Evolutionary conservation across 2,888 invertebrate species (phyloP), one percentile per base, ranked within the genome.

Genomic region (Camptogramma bilineatum): DNA sequence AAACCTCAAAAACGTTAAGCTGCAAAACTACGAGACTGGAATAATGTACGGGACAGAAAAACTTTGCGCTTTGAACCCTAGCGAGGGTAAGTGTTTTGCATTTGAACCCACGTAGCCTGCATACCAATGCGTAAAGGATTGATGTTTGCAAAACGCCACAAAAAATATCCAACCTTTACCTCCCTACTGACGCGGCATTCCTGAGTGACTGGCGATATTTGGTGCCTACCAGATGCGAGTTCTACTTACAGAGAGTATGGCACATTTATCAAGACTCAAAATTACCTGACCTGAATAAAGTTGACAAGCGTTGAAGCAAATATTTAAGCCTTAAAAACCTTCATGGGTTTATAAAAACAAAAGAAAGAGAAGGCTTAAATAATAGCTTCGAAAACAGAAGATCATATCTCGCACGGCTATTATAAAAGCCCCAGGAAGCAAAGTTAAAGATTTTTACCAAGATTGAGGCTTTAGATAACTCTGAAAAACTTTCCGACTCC

Each of bases 11-110:
- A 88, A 89, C 86, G 88, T 89, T 87, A 89, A 88, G 87, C 88
- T 86, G 82, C 78, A 84, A 79, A 88, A 86, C 89, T 90, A 91
- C 91, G 91, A 88, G 91, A 91, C 90, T 83, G 86, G 91, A 91
- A 91, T 91, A 90, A 90, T 87, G 87, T 86, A 83, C 86, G 88
- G 88, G 86, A 89, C 89, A 86, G 88, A 91, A 91, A 91, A 91
- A 89, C 85, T 90, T 91, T 88, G 86, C 84, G 90, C 89, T 91
- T 88, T 90, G 90, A 90, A 90, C 90, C 87, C 86, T 87, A 82
- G 85, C 83, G 84, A 83, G 90, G 89, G 89, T 90, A 90, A 91
- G 91, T 91, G 90, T 91, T 91, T 91, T 91, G 91, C 91, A 91
- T 91, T 90, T 89, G 83, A 84, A 81, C 81, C 78, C 83, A 86